Evolutionary conservation across 2,113 vertebrate species (phyloP).

Genomic region (Oncorhynchus tshawytscha): DNA sequence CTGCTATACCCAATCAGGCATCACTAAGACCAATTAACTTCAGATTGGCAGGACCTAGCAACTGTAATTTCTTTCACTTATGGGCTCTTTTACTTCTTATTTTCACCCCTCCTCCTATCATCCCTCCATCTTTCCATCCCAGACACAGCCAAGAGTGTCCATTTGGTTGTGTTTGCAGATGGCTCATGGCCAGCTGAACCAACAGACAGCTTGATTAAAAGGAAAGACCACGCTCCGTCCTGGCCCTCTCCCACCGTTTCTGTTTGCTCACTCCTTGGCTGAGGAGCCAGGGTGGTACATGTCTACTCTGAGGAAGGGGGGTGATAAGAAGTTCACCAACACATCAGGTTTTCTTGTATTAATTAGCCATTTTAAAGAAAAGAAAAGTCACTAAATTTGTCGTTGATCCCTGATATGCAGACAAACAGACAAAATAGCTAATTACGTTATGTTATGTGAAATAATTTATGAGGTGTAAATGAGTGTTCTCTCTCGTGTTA

Average conservation of each 20-base stretch:
- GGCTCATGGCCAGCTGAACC: constrained; percentile 74
- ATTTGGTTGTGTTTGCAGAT: constrained; percentile 76
- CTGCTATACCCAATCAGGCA: background rate
- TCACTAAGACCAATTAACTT: background rate
- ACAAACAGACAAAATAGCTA: constrained; percentile 11
- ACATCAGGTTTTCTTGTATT: no score
- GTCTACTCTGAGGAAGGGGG: constrained; percentile 1
- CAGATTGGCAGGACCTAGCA: background rate
- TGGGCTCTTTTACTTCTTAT: constrained; percentile 42
- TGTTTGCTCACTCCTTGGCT: constrained; percentile 41
- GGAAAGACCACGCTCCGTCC: constrained; percentile 61
- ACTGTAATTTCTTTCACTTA: background rate
- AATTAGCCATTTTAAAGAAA: no score
- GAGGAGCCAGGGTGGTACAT: constrained; percentile 24
- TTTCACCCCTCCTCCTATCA: constrained; percentile 37
- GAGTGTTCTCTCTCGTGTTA: background rate
- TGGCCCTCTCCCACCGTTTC: constrained; percentile 54
- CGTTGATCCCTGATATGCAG: background rate
- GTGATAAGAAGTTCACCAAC: background rate
- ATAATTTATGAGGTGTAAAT: constrained; percentile 42
- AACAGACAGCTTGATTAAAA: constrained; percentile 77
- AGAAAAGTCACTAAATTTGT: background rate
- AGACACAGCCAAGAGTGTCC: constrained; percentile 65
- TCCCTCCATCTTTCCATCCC: constrained; percentile 43
- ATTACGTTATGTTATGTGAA: constrained; percentile 12